Evolutionary conservation across 2,113 vertebrate species (phyloP).

Genomic region (Cricetomys ansorgei): DNA sequence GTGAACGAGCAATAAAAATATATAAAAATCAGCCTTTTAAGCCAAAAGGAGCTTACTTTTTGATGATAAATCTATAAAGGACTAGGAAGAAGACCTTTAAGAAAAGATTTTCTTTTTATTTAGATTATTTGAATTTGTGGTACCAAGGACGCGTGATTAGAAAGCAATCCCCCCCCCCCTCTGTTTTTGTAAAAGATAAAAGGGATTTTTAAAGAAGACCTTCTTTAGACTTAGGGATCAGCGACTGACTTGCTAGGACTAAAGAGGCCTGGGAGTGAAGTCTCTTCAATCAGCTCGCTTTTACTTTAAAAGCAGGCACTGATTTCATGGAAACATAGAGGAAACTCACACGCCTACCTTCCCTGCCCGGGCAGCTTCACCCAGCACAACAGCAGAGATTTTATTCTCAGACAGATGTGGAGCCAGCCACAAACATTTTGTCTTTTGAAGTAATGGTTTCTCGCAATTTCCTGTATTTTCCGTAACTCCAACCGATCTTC

Average conservation of each 20-base stretch:
- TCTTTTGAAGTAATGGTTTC: background rate
- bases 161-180: background rate
- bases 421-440: background rate
- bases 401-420: background rate
- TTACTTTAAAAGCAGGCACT: background rate
- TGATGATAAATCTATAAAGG: background rate
- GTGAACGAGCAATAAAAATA: background rate
- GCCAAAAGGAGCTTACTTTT: background rate
- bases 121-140: background rate
- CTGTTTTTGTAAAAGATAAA: background rate
- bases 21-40: background rate
- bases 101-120: background rate
- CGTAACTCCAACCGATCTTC: accelerated
- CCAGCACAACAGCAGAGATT: background rate
- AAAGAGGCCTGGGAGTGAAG: background rate
- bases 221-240: background rate
- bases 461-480: background rate
- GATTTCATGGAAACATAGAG: accelerated
- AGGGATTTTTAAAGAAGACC: background rate
- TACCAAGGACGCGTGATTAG: background rate
- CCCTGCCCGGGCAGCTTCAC: background rate
- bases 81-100: background rate
- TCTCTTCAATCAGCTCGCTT: background rate
- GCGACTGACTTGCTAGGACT: background rate
- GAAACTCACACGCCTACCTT: background rate